A percentile compares a stretch with the other conserved stretches of the same genome.
Conservation (phyloP, 2,888 invertebrate species). For the Cartodere bifasciata region DNA sequence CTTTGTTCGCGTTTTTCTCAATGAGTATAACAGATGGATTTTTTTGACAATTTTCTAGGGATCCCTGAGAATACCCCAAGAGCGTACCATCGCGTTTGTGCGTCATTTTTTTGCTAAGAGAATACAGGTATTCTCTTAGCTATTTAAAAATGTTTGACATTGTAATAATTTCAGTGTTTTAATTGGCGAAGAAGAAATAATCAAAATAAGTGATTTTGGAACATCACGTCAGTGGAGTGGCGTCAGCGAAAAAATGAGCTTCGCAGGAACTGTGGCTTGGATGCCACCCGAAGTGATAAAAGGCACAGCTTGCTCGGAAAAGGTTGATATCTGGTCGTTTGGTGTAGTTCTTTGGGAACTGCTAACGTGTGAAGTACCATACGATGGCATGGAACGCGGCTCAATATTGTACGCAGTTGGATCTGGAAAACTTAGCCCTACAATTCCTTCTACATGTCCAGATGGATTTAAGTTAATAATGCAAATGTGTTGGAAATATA, state of each 20-base stretch:
- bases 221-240: slow-evolving; percentile 92
- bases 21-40: no score
- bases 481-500: slow-evolving; percentile 84
- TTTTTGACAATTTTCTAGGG: no score
- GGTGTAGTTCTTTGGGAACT: slow-evolving; percentile 98
- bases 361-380: slow-evolving; percentile 86
- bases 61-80: no score
- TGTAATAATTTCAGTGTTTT: slow-evolving; percentile 70
- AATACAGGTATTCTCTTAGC: no score
- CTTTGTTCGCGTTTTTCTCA: no score
- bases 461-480: slow-evolving; percentile 77
- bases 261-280: slow-evolving; percentile 98
- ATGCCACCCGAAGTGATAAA: slow-evolving; percentile 99
- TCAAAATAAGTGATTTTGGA: slow-evolving; percentile 98
- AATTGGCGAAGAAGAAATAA: slow-evolving; percentile 52
- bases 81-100: no score
- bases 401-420: slow-evolving; percentile 99
- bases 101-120: no score
- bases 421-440: slow-evolving; percentile 80
- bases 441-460: slow-evolving; percentile 84
- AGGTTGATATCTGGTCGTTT: slow-evolving; percentile 97
- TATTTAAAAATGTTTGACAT: no score
- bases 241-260: slow-evolving; percentile 92
- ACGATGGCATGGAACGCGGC: slow-evolving; percentile 87
- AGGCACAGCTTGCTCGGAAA: slow-evolving; percentile 92